Conservation (phyloP, 2,888 invertebrate species). For the Omphaloscelis lunosa region DNA sequence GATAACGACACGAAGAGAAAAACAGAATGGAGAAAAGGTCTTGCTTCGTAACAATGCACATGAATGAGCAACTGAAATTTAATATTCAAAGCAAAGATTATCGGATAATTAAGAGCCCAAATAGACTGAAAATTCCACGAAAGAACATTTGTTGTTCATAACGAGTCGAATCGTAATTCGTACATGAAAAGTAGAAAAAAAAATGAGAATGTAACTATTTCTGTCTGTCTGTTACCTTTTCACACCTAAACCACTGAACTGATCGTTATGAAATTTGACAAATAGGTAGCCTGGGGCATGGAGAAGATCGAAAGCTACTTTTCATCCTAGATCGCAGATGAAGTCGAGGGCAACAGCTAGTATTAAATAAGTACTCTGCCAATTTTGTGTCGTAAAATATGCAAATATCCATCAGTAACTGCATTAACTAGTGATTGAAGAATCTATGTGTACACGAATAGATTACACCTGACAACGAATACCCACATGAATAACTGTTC, state of each 20-base stretch:
- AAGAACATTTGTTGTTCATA: neutral
- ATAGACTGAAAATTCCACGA: neutral
- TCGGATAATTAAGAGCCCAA: neutral
- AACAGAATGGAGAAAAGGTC: neutral
- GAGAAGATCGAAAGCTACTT: neutral
- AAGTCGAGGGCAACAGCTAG: neutral
- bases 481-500: neutral
- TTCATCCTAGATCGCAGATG: neutral
- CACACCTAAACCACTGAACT: neutral
- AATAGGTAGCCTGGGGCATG: neutral
- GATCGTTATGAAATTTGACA: neutral
- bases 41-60: neutral
- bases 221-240: neutral
- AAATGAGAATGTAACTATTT: neutral
- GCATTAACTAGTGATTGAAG: constrained; percentile 7
- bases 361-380: neutral
- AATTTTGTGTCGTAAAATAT: constrained; percentile 21
- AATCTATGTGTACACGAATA: constrained; percentile 10
- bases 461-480: neutral
- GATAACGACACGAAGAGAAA: neutral
- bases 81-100: neutral
- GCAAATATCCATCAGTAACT: constrained; percentile 25
- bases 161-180: too few species aligned
- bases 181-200: neutral
- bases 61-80: neutral